Base-by-base conservation (phyloP, 2,113 vertebrate genomes). In the Seriola rivoliana region DNA sequence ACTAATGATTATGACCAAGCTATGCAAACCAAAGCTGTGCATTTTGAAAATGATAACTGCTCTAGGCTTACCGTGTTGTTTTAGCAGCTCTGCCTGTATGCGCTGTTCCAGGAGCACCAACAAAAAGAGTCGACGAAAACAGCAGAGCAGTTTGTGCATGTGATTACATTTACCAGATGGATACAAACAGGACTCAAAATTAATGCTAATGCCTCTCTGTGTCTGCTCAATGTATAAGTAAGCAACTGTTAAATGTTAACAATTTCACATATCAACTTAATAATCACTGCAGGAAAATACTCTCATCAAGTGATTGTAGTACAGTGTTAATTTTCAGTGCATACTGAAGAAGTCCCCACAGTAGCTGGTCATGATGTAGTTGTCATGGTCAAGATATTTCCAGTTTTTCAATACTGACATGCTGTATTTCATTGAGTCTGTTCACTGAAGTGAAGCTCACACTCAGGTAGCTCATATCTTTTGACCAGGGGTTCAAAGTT, bases 361-460 rank as follows among this genome's bases (percentile, higher is more conserved):
- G 60, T 4, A 10, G 19, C 1, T 2, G 29, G 21, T 62, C 58
- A 59, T 19, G 23, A 38, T 29, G 19, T 14, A 32, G 16, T 66
- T 12, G 38, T 32, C 48, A 58, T 3, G 10, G 17, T 34, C 8
- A 42, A 19, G 21, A 62, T 23, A 14, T 57, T 14, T 68, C 23
- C 14, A 70, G 54, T 36, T 81, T 76, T n/a, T 59, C 80, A 59
- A 59, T 8, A 25, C 52, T 80, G 38, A 86, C 44, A 29, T 48
- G 83, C 25, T 90, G 63, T 21, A 59, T 84, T 13, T 86, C 89
- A 55, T 78, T 78, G 40, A 73, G 66, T 63, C 69, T 91, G 13
- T 86, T 85, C 4, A 80, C 11, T 6, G 90, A 85, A 2, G 86
- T 87, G 34, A 78, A 52, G 36, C 87, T 85, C 25, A 73, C 59